Conservation (phyloP, 2,113 vertebrate genomes). For the Centrocercus urophasianus region DNA sequence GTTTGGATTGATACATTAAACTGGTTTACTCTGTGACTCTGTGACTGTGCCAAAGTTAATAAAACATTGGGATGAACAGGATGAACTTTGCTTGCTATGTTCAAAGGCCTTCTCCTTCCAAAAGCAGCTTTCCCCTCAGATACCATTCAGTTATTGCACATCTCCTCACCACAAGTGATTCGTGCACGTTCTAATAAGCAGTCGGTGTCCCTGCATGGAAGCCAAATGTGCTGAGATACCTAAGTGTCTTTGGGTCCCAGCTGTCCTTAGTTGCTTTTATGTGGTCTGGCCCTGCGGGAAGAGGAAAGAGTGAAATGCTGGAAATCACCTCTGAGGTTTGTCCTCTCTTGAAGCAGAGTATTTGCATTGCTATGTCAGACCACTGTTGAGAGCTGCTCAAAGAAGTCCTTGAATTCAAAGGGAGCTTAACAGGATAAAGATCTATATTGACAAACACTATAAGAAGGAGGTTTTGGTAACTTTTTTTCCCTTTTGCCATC, state of each 20-base stretch:
- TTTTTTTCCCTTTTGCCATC: not conserved
- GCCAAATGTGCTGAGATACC: slow-evolving; percentile 56
- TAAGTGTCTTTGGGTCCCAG: not conserved
- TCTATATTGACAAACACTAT: not conserved
- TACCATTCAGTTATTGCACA: not conserved
- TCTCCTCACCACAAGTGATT: slow-evolving; percentile 9
- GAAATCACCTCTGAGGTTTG: slow-evolving; percentile 18
- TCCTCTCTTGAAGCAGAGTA: not conserved
- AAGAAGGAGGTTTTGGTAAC: not conserved
- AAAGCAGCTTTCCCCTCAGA: slow-evolving; percentile 45
- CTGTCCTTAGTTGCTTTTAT: slow-evolving; percentile 39
- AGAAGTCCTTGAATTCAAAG: not conserved
- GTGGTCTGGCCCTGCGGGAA: not conserved
- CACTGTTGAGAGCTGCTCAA: not conserved
- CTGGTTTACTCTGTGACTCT: slow-evolving; percentile 19
- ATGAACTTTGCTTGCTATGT: slow-evolving; percentile 45
- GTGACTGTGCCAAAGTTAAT: slow-evolving; percentile 54
- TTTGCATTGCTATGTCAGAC: slow-evolving; percentile 1
- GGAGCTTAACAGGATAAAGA: not conserved
- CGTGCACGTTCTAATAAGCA: not conserved
- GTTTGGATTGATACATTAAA: slow-evolving; percentile 43
- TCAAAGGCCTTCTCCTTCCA: slow-evolving; percentile 19
- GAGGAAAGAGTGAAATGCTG: not conserved
- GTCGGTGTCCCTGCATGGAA: slow-evolving; percentile 8
- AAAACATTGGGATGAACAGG: slow-evolving; percentile 54